Conservation (phyloP, 2,113 vertebrate genomes). For the Peromyscus californicus region DNA sequence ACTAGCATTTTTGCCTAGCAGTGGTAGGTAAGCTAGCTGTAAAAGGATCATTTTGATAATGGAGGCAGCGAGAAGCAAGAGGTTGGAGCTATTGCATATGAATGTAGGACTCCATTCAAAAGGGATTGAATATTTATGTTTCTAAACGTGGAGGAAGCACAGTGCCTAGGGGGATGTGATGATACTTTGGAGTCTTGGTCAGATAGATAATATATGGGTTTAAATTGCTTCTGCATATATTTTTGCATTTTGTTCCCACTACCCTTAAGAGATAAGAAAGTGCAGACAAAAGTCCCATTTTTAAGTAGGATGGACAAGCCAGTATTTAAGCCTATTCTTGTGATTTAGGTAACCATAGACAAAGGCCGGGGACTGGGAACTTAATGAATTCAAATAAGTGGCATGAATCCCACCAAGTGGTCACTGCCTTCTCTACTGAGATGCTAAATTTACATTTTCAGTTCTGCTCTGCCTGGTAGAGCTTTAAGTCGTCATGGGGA, state of each 20-base stretch:
- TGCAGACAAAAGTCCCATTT: neutral
- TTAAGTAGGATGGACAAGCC: neutral
- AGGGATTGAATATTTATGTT: conserved; percentile 70
- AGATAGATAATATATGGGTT: conserved; percentile 4
- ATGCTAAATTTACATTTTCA: neutral
- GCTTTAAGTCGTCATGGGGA: too few relatives aligned
- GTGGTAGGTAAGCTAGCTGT: neutral
- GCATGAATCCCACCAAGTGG: neutral
- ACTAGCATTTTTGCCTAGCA: neutral
- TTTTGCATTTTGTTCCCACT: conserved; percentile 51
- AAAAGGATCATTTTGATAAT: conserved; percentile 56
- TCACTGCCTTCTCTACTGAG: neutral
- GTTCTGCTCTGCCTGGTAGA: neutral
- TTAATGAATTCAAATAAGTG: fast-evolving
- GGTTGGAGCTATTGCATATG: conserved; percentile 57
- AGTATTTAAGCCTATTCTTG: neutral
- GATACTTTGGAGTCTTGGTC: conserved; percentile 47
- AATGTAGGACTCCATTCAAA: conserved; percentile 59
- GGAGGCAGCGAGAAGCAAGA: conserved; percentile 12
- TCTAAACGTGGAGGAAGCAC: conserved; percentile 34
- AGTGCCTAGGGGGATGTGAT: neutral
- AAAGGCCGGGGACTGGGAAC: neutral
- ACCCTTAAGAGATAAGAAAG: neutral
- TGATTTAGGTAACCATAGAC: neutral
- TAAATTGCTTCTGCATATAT: conserved; percentile 51